Evolutionary conservation across 2,113 vertebrate genomes (phyloP), one percentile per base, ranked within the genome.

Genomic region (Peromyscus polionotus): DNA sequence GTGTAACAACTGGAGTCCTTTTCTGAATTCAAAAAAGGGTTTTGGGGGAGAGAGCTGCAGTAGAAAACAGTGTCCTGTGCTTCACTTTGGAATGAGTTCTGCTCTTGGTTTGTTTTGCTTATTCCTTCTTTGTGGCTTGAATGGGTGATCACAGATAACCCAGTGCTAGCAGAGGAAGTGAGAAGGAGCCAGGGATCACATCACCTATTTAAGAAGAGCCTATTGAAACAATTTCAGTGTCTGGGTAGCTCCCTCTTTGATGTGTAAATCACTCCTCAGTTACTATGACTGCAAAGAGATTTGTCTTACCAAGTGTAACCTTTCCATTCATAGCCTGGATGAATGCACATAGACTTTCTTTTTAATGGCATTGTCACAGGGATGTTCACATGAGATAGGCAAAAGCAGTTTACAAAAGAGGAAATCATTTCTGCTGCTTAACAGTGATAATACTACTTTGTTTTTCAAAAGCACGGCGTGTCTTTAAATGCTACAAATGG

Each of bases 341-440:
- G 88, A 98, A 97, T 87, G 57, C 28, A n/a, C 73, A 79, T 7
- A 63, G 67, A 84, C 67, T 59, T 59, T 91, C 48, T 24, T 73
- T 70, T 91, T 96, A 97, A 93, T 89, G 77, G 77, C 93, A 95
- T 97, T 97, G 95, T 97, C 57, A 88, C 68, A 42, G 0, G 91
- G 94, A 96, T 97, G 73, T 96, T 97, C 98, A 94, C 94, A 95
- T 8, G 81, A 97, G 96, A 97, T 93, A 96, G 88, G 81, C 45
- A 79, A 92, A 85, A 54, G n/a, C 13, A 90, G 51, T 42, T 90
- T 72, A 96, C 11, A 88, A 33, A 57, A 90, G 88, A 16, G 36
- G 13, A 91, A 96, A 90, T 33, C 13, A 75, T 16, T 92, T 88
- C 26, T 89, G 2, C 20, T 39, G 39, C 17, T 88, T 86, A 85